These are phyloP conservation scores for Babyrousa celebensis DNA, from an alignment of 2,797 vertebrate genomes.

Conservation along the genomic window DNA sequence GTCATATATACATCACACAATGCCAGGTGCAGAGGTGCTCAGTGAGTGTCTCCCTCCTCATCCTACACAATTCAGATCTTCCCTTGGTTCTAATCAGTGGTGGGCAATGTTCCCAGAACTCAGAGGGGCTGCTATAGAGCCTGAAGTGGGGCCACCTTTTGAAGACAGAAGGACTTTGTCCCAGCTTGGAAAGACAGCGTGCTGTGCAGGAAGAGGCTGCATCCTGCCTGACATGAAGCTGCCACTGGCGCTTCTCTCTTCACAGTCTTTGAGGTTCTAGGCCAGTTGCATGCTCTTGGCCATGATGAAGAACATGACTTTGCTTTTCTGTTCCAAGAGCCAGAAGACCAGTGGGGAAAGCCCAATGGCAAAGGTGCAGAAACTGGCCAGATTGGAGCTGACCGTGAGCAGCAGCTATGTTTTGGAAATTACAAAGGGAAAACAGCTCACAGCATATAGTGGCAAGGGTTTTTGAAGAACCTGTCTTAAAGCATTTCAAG, in stretches of 20 bases:
- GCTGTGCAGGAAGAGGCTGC: not conserved
- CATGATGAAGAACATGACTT: not conserved
- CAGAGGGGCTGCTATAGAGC: fast-evolving
- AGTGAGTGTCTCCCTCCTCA: fast-evolving
- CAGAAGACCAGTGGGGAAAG: not conserved
- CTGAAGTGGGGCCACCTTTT: slow-evolving; percentile 72
- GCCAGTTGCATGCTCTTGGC: not conserved
- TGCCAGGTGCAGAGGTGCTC: not conserved
- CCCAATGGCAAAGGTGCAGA: not conserved
- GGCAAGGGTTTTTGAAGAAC: not conserved
- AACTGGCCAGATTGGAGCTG: not conserved
- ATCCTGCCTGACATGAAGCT: not conserved
- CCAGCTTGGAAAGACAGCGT: not conserved
- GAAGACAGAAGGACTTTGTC: slow-evolving; percentile 60
- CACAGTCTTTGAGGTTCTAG: not conserved
- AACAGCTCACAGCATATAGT: not conserved
- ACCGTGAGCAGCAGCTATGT: not conserved
- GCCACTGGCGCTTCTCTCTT: not conserved
- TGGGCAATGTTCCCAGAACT: slow-evolving; percentile 4
- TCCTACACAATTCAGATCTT: not conserved
- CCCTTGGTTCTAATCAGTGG: not conserved
- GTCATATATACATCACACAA: not conserved
- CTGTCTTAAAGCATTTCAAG: not conserved
- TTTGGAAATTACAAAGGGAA: not conserved
- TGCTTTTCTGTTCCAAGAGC: not conserved